phyloP scores from a whole-genome alignment of 2,797 vertebrate species.

The Diceros bicornis region DNA sequence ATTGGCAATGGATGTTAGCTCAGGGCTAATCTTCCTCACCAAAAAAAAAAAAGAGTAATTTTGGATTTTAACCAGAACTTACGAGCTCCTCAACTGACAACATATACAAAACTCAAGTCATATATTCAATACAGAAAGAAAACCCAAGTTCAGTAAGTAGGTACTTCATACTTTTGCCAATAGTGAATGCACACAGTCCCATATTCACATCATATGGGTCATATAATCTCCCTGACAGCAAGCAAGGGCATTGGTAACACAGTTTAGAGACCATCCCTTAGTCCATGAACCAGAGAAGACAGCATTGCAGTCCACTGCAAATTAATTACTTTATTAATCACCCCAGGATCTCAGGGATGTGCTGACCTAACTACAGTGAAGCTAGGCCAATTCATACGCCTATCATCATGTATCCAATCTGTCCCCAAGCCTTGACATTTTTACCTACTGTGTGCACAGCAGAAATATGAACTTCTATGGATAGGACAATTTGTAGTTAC shows the following conservation, averaged over 20 bases:
- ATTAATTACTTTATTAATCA: not conserved
- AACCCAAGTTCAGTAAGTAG: not conserved
- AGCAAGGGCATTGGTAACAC: not conserved
- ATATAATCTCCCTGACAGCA: not conserved
- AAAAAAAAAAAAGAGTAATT: not conserved
- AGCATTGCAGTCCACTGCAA: not conserved
- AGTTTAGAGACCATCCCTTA: not conserved
- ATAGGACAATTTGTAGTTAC: not conserved
- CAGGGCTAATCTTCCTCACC: too few species aligned
- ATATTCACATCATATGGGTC: not conserved
- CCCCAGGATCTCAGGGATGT: not conserved
- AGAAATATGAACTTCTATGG: not conserved
- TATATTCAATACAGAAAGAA: conserved; percentile 18
- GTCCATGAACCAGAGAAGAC: not conserved
- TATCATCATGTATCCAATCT: not conserved
- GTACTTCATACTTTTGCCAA: not conserved
- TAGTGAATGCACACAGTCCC: not conserved
- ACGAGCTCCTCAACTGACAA: not conserved
- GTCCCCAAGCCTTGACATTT: not conserved
- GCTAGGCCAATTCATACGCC: not conserved
- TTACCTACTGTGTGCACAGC: not conserved
- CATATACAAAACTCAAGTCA: not conserved
- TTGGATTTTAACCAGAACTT: conserved; percentile 11
- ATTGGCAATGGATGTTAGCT: too few species aligned
- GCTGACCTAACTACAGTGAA: not conserved